Evolutionary conservation across 2,113 vertebrate species (phyloP), one percentile per base, ranked within the genome.

Genomic region (Boleophthalmus pectinirostris): DNA sequence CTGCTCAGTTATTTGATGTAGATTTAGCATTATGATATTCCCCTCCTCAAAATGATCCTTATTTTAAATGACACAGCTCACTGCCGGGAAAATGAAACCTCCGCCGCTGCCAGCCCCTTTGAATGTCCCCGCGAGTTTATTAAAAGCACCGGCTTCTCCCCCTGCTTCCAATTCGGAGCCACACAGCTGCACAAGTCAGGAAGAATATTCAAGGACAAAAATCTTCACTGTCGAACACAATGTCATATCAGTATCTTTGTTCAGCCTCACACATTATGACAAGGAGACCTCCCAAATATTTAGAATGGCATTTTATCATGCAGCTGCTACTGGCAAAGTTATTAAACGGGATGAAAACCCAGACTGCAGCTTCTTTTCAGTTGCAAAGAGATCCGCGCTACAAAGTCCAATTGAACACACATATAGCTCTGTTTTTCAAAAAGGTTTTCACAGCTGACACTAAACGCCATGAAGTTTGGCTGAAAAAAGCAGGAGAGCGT

Each of bases 61-160:
- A 87, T 90, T 91, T 90, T 82, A 90, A 92, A 89, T 83, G 89
- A 90, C 90, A 89, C 84, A 75, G 88, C 87, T 89, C 90, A 89
- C 87, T 85, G 90, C 85, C 72, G 86, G 81, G 88, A 88, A 91
- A 90, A 91, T 90, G 81, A 91, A 92, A 90, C 88, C 87, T 79
- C 82, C 66, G 70, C 82, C 60, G 87, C 89, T 91, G 90, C 90
- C 89, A 91, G 86, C 81, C 86, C 79, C 86, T 89, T 85, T 87
- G 80, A 88, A 88, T 89, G 85, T 89, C 87, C 86, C 83, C 61
- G 78, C 67, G 86, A 90, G 86, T 90, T 92, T 91, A 91, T 91
- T 92, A 91, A 92, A 90, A 91, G 90, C 85, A 90, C 85, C 90
- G 82, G 87, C 87, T 88, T 88, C 80, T 58, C 83, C 73, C 70